Evolutionary conservation across 2,797 vertebrate species (phyloP), one percentile per base, ranked within the genome.

Genomic region (Sebastes cheni): DNA sequence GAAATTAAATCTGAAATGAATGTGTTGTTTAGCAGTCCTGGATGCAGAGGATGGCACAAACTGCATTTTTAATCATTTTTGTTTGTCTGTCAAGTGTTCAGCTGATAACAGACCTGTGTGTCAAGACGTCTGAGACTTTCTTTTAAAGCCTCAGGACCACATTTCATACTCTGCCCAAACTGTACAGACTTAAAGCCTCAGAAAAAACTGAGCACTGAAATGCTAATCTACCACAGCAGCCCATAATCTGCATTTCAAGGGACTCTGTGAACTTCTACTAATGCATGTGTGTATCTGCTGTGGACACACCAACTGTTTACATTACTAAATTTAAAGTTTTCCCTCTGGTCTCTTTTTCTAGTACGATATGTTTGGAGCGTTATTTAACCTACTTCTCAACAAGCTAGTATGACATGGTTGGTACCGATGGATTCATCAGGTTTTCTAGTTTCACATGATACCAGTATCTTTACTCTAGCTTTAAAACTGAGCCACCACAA

Each of bases 251-350:
- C 36, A 39, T 39, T 61, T 64, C 25, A 27, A 58, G 5, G 36
- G 36, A 39, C 36, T 39, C 12, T 39, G 46, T 56, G 32, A 30
- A 56, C 59, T 77, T 50, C 78, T 27, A 34, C 50, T 58, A 79
- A 67, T 14, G 36, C 65, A 12, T 55, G 12, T 27, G 69, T 73
- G 50, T 27, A 2, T 84, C 46, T 55, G 39, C 54, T 71, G 68
- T 1, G 71, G 70, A 16, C 46, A 16, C 46, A 39, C 36, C 12
- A 39, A 39, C 36, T 39, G 36, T 39, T 39, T 39, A 39, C 36
- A 39, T 39, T 39, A 39, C 36, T 39, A 39, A 39, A 39, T 39
- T 39, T 39, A 39, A 39, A 39, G 36, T 39, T 39, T 39, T 39
- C 36, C 36, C 36, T 39, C 36, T 13, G 36, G 0, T 39, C 12